Conservation (phyloP, 2,888 invertebrate genomes). For the Calameuta filiformis region DNA sequence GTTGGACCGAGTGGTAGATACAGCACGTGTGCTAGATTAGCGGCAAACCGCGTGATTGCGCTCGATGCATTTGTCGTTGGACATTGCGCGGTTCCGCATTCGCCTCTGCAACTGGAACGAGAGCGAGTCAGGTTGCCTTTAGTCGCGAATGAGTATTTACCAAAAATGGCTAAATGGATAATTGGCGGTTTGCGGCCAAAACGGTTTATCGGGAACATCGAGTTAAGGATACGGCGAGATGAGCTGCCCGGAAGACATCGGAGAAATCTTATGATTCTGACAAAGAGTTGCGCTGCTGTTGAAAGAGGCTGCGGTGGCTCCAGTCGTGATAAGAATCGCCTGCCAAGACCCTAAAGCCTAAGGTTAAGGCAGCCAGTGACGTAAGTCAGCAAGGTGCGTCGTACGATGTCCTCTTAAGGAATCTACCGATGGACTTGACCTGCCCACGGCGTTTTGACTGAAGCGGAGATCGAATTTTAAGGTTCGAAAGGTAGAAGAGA, state of each 20-base stretch:
- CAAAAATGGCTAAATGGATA: background rate
- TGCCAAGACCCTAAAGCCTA: background rate
- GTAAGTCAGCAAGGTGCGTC: slow-evolving; percentile 27
- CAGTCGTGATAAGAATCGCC: background rate
- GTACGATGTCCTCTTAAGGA: slow-evolving; percentile 33
- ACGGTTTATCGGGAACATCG: background rate
- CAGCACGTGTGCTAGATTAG: background rate
- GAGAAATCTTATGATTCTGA: background rate
- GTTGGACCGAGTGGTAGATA: background rate
- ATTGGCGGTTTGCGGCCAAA: background rate
- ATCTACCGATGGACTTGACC: slow-evolving; percentile 29
- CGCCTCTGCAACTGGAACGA: background rate
- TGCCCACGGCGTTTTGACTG: slow-evolving; percentile 27
- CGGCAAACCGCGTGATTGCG: background rate
- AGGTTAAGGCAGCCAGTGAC: slow-evolving; percentile 14
- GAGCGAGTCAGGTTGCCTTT: background rate
- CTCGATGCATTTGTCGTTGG: background rate
- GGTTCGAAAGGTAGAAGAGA: background rate
- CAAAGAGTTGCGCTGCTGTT: background rate
- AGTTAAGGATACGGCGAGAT: background rate
- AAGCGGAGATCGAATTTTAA: background rate
- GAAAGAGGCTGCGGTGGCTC: background rate
- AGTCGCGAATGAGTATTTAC: background rate
- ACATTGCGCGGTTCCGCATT: background rate
- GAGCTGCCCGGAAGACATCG: background rate